Evolutionary conservation across 2,888 invertebrate species (phyloP), one percentile per base, ranked within the genome.

Genomic region (Anoncus sp.): DNA sequence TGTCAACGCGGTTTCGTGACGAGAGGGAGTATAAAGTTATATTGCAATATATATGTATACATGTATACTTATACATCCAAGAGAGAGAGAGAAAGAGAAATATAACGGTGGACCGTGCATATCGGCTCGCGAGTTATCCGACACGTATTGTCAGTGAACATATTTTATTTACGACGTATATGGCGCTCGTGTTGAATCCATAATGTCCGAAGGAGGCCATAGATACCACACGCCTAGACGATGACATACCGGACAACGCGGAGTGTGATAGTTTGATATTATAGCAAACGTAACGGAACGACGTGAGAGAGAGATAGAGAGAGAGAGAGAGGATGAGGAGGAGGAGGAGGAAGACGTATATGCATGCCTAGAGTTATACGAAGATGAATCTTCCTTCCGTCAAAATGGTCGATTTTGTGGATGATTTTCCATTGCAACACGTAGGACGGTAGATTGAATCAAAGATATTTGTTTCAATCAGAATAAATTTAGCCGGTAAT

Each of bases 81-180:
- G 16, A 12, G 31, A 3, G 40, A 31, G 63, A 18, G 5, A 45
- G 49, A 53, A 18, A n/a, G 20, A 20, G 45, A 51, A 40, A 45
- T 45, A 14, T 40, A 57, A 78, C 65, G 65, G 55, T 70, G 67
- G 62, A 16, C 67, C 27, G 27, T 51, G 70, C 59, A 70, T 65
- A 77, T 75, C 73, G 77, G 70, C 16, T 53, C 62, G 57, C 75
- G 73, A 81, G 79, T 81, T 80, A 82, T 77, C 82, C 82, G 82
- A 84, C 81, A 83, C 81, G 82, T 80, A 85, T 85, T 85, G 84
- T 85, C 82, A 71, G 65, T 57, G 74, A 74, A 75, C 79, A 84
- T 85, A 84, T 85, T 86, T 86, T 81, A 84, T 84, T 84, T 80
- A 78, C 79, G 81, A 83, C 81, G 75, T 80, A 81, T 82, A 82